Evolutionary conservation across 2,113 vertebrate species (phyloP).

Genomic region (Chunga burmeisteri): DNA sequence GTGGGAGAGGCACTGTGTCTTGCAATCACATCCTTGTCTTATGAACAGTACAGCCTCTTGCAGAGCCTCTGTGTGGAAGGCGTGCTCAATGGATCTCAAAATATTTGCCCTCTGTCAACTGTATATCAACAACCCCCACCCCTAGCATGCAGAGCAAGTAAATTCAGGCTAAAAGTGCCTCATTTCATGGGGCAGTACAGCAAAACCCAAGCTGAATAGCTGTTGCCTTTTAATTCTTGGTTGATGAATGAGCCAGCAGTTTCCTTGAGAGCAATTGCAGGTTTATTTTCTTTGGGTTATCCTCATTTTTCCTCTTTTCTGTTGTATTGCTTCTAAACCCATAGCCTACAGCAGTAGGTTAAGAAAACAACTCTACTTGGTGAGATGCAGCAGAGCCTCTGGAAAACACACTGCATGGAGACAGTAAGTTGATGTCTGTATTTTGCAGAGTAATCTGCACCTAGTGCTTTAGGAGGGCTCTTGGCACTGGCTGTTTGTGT

Average conservation of each 20-base stretch:
- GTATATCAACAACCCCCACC: no score
- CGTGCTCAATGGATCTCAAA: not conserved
- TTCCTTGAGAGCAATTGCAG: not conserved
- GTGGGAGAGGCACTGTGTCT: not conserved
- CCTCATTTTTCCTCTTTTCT: not conserved
- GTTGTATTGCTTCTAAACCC: not conserved
- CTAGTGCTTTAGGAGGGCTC: not conserved
- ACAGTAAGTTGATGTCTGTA: not conserved
- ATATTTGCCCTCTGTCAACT: not conserved
- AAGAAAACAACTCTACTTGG: not conserved
- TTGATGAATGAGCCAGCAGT: not conserved
- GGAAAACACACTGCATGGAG: not conserved
- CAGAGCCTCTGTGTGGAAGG: not conserved
- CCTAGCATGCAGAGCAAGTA: not conserved
- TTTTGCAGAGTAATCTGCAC: not conserved
- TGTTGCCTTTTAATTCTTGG: not conserved
- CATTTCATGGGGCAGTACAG: not conserved
- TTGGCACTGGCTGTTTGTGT: not conserved
- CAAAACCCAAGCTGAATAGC: not conserved
- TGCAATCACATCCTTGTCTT: not conserved
- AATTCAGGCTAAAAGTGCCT: not conserved
- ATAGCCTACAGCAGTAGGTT: not conserved
- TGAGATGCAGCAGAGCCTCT: not conserved
- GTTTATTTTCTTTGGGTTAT: not conserved
- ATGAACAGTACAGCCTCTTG: not conserved